These are phyloP conservation scores for Musca domestica DNA, from an alignment of 1,140 invertebrate genomes.

Conservation along the genomic window DNA sequence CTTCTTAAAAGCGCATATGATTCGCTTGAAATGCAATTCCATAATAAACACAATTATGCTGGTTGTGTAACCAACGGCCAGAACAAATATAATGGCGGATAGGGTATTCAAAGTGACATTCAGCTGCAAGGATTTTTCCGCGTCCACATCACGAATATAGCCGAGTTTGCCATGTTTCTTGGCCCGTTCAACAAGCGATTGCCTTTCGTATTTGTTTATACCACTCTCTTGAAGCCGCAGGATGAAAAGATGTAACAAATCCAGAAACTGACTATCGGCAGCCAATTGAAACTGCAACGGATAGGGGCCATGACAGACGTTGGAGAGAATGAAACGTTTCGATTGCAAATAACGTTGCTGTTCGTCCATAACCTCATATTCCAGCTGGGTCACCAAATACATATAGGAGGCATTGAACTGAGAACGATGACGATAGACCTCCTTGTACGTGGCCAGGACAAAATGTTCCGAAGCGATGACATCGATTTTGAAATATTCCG, in stretches of 20 bases:
- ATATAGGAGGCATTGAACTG: neutral
- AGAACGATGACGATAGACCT: neutral
- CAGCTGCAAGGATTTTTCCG: no score
- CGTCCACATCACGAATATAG: no score
- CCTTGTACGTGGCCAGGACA: neutral
- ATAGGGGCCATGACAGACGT: neutral
- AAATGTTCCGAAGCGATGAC: no score
- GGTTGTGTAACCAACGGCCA: no score
- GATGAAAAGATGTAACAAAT: neutral
- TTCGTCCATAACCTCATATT: neutral
- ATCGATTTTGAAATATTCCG: no score
- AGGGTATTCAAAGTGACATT: no score
- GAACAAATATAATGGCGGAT: no score
- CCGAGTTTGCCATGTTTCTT: neutral
- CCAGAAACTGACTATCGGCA: neutral
- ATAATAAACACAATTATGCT: no score
- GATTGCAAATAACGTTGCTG: neutral
- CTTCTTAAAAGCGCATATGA: no score
- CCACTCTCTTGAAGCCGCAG: neutral
- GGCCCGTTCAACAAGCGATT: neutral
- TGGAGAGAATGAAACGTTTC: neutral
- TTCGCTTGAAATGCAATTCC: no score
- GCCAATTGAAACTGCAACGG: neutral
- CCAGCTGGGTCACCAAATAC: neutral
- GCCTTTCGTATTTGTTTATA: neutral